Conservation (phyloP, 2,888 invertebrate genomes). For the Troglohyphantes excavatus region DNA sequence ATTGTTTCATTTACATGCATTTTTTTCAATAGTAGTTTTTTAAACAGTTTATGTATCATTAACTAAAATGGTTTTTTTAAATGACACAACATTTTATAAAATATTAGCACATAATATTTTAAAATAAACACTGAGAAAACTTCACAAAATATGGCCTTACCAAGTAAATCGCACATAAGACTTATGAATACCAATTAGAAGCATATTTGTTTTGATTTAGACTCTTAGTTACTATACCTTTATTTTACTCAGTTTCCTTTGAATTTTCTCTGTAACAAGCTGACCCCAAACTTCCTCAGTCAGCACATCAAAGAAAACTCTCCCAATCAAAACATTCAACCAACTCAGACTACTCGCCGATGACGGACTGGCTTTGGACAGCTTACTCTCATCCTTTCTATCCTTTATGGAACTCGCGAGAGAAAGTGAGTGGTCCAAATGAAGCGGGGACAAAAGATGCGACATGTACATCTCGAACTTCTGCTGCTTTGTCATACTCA, state of each 20-base stretch:
- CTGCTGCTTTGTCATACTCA: conserved; percentile 57
- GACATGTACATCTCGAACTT: conserved; percentile 72
- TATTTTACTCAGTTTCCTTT: conserved; percentile 92
- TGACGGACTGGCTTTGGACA: conserved; percentile 12
- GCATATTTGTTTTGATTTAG: too few relatives aligned
- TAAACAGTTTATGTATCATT: too few relatives aligned
- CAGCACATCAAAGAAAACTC: conserved; percentile 92
- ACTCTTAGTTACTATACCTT: conserved; percentile 86
- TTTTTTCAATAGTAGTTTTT: too few relatives aligned
- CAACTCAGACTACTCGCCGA: conserved; percentile 83
- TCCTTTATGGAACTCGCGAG: background rate
- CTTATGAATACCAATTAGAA: too few relatives aligned
- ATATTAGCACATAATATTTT: too few relatives aligned
- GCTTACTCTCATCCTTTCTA: conserved; percentile 10
- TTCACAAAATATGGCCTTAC: too few relatives aligned
- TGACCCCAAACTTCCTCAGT: conserved; percentile 88
- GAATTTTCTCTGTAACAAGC: conserved; percentile 89
- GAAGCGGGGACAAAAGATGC: conserved; percentile 40
- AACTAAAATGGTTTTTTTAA: too few relatives aligned
- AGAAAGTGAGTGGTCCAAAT: conserved; percentile 36
- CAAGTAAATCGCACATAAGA: too few relatives aligned
- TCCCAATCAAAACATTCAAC: conserved; percentile 90
- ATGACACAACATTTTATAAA: too few relatives aligned
- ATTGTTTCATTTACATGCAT: too few relatives aligned
- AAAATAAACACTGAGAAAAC: too few relatives aligned